These are phyloP conservation scores for Shinisaurus crocodilurus DNA, from an alignment of 2,113 vertebrate species.

Conservation along the genomic window DNA sequence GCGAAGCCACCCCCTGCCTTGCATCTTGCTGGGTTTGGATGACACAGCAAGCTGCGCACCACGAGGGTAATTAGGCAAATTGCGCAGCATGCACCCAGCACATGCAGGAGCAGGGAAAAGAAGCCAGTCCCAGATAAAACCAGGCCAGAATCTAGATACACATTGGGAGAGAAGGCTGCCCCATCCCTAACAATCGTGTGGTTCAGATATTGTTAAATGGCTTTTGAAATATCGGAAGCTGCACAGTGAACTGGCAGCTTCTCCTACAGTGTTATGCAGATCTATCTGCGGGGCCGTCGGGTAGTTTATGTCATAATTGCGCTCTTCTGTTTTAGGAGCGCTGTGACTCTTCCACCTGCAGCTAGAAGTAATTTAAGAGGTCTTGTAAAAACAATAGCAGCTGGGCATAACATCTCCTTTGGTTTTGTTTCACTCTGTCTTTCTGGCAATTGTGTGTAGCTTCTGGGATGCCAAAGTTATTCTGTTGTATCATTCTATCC, in stretches of 20 bases:
- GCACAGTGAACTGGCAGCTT: neutral
- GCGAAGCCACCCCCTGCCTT: too few relatives aligned
- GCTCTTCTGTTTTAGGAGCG: neutral
- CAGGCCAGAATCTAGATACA: too few relatives aligned
- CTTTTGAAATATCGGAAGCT: neutral
- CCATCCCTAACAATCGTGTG: neutral
- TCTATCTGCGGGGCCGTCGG: neutral
- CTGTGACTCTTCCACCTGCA: neutral
- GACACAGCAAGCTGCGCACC: too few relatives aligned
- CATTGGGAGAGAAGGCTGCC: too few relatives aligned
- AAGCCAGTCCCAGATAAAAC: too few relatives aligned
- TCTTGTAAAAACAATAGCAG: neutral
- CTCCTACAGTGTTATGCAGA: too few relatives aligned
- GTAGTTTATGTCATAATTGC: neutral
- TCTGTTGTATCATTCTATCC: neutral
- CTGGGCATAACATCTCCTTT: neutral
- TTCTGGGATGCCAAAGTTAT: neutral
- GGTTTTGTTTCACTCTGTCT: neutral
- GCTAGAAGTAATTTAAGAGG: neutral
- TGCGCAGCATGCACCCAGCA: too few relatives aligned
- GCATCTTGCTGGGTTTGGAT: too few relatives aligned
- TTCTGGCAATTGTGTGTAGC: neutral
- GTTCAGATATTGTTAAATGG: neutral
- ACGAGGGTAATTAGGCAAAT: too few relatives aligned
- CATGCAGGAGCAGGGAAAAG: too few relatives aligned